phyloP scores from a whole-genome alignment of 2,113 vertebrate genomes.

The Oryctolagus cuniculus region DNA sequence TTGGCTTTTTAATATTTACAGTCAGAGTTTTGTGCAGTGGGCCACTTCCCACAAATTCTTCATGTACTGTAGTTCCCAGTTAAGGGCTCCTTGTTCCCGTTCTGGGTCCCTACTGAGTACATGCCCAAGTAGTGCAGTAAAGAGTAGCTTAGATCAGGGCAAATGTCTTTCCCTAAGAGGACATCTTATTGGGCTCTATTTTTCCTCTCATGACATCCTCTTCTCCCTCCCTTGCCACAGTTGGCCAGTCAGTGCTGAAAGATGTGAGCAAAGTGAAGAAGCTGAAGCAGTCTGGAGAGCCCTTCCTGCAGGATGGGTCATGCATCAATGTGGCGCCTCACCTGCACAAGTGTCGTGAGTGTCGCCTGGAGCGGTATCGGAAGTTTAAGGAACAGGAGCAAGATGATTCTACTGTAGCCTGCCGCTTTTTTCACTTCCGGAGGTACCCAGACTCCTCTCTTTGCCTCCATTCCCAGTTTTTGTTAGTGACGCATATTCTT shows the following conservation, averaged over 20 bases:
- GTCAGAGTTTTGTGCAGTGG: background rate
- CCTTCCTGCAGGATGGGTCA: slow-evolving; percentile 98
- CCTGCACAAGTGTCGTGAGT: slow-evolving; percentile 98
- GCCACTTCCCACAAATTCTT: background rate
- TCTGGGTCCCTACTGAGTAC: background rate
- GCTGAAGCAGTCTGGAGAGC: slow-evolving; percentile 98
- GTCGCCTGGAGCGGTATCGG: slow-evolving; percentile 97
- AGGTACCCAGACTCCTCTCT: slow-evolving; percentile 88
- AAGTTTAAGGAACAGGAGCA: slow-evolving; percentile 97
- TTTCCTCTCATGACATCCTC: slow-evolving; percentile 12
- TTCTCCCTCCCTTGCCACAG: slow-evolving; percentile 85
- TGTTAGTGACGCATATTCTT: background rate
- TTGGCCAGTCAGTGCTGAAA: slow-evolving; percentile 97
- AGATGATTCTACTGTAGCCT: slow-evolving; percentile 97
- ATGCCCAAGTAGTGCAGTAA: background rate
- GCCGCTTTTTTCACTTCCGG: slow-evolving; percentile 99
- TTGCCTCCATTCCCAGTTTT: background rate
- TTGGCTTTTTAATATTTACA: background rate
- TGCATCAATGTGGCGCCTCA: slow-evolving; percentile 99
- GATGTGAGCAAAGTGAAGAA: slow-evolving; percentile 97
- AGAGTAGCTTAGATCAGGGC: background rate
- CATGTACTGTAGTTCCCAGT: background rate
- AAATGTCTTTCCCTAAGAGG: background rate
- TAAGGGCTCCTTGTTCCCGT: slow-evolving; percentile 12
- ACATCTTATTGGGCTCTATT: background rate